Evolutionary conservation across 2,113 vertebrate genomes (phyloP).

Genomic region (Diadophis punctatus): DNA sequence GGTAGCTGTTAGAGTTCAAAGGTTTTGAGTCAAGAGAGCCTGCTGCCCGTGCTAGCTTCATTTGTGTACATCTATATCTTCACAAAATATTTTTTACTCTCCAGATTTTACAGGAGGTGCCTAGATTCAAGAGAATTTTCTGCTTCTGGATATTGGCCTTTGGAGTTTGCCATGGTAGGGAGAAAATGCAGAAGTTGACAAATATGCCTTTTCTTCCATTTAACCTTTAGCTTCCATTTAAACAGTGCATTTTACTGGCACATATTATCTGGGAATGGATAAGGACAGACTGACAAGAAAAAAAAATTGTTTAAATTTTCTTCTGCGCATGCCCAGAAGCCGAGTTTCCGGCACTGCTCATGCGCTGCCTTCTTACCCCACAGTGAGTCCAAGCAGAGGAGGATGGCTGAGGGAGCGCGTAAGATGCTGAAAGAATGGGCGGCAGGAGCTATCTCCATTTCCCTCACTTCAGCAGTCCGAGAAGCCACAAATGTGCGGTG

Average conservation of each 20-base stretch:
- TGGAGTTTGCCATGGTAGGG: constrained; percentile 31
- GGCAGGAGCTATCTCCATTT: too few relatives aligned
- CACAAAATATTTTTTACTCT: constrained; percentile 31
- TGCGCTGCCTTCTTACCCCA: too few relatives aligned
- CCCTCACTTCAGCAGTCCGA: too few relatives aligned
- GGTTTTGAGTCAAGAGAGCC: constrained; percentile 36
- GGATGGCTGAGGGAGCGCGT: too few relatives aligned
- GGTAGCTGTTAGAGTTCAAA: constrained; percentile 54
- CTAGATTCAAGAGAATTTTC: constrained; percentile 49
- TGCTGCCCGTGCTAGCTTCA: constrained; percentile 48
- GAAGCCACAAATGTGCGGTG: too few relatives aligned
- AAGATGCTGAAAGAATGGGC: too few relatives aligned
- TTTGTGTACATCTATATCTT: constrained; percentile 48
- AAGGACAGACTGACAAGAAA: neutral
- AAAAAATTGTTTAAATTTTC: too few relatives aligned
- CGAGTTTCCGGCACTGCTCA: too few relatives aligned
- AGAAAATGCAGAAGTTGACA: constrained; percentile 8
- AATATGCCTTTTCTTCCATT: neutral
- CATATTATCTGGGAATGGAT: neutral
- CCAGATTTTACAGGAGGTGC: constrained; percentile 48
- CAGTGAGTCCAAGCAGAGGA: too few relatives aligned
- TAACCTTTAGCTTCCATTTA: neutral
- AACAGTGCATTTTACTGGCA: neutral
- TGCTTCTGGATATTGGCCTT: constrained; percentile 55
- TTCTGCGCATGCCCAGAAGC: too few relatives aligned